Evolutionary conservation across 64 coral and sea anemone genomes (phyloP).

Genomic region (Montipora cactus): DNA sequence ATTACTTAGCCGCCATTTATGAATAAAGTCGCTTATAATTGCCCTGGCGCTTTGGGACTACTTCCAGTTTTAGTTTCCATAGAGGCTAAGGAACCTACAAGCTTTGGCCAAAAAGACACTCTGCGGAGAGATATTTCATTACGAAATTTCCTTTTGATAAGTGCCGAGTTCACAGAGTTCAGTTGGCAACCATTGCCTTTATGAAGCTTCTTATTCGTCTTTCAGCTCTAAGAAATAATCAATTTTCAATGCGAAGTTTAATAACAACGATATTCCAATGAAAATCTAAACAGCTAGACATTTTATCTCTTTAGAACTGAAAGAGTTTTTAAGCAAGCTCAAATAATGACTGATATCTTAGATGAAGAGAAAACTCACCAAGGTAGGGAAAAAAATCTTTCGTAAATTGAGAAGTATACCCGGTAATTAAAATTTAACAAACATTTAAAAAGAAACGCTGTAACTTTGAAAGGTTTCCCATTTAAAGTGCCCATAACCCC

Average conservation of each 20-base stretch:
- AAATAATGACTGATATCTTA: background rate
- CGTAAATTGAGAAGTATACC: background rate
- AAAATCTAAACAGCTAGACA: background rate
- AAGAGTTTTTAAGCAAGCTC: background rate
- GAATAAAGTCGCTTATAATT: background rate
- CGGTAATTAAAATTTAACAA: background rate
- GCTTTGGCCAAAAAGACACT: background rate
- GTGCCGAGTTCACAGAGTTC: background rate
- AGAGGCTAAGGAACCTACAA: background rate
- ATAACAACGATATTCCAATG: background rate
- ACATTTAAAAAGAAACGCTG: background rate
- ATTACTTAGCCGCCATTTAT: background rate
- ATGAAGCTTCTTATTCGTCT: background rate
- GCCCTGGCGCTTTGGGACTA: background rate
- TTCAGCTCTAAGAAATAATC: background rate
- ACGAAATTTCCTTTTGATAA: background rate
- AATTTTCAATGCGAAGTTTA: background rate
- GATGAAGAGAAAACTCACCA: background rate
- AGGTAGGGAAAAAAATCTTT: background rate
- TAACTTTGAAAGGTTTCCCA: constrained; percentile 12
- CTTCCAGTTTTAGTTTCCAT: background rate
- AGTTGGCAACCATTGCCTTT: background rate
- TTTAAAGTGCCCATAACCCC: no score
- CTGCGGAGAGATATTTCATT: background rate
- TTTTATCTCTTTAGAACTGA: background rate